A percentile compares a stretch with the other conserved stretches of the same genome.
These are phyloP conservation scores for Hemithea aestivaria DNA, from an alignment of 2,888 invertebrate species.

Conservation along the genomic window DNA sequence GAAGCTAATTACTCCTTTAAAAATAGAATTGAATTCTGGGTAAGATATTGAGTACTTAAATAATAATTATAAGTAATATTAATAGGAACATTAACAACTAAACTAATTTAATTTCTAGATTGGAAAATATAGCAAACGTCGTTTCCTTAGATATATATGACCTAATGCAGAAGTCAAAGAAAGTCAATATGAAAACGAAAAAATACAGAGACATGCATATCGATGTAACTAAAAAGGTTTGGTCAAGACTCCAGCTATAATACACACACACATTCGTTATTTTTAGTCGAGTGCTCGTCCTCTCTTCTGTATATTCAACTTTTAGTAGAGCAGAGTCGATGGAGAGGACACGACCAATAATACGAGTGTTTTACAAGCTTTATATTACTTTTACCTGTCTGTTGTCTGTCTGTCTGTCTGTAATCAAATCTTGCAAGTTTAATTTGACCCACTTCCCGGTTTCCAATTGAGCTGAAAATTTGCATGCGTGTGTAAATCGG, in stretches of 20 bases:
- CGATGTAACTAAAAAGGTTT: conserved; percentile 35
- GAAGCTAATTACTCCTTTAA: conserved; percentile 37
- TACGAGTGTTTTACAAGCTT: too few species aligned
- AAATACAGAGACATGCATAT: conserved; percentile 32
- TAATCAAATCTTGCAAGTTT: too few species aligned
- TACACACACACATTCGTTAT: too few species aligned
- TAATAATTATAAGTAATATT: background rate
- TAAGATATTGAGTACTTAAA: conserved; percentile 30
- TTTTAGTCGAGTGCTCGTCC: too few species aligned
- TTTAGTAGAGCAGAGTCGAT: too few species aligned
- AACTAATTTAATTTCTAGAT: conserved; percentile 31
- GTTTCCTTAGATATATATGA: conserved; percentile 44
- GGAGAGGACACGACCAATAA: too few species aligned
- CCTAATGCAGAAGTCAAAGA: conserved; percentile 30
- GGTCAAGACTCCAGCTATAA: conserved; percentile 1
- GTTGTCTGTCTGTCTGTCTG: too few species aligned
- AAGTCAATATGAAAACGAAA: conserved; percentile 10
- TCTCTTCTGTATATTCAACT: too few species aligned
- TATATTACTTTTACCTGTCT: too few species aligned
- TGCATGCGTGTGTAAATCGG: too few species aligned
- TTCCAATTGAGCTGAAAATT: too few species aligned
- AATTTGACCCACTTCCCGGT: too few species aligned
- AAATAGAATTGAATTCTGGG: conserved; percentile 43
- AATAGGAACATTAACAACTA: background rate
- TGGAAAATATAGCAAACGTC: conserved; percentile 40